Evolutionary conservation across 2,888 invertebrate species (phyloP).

Genomic region (Meteorus cinctellus): DNA sequence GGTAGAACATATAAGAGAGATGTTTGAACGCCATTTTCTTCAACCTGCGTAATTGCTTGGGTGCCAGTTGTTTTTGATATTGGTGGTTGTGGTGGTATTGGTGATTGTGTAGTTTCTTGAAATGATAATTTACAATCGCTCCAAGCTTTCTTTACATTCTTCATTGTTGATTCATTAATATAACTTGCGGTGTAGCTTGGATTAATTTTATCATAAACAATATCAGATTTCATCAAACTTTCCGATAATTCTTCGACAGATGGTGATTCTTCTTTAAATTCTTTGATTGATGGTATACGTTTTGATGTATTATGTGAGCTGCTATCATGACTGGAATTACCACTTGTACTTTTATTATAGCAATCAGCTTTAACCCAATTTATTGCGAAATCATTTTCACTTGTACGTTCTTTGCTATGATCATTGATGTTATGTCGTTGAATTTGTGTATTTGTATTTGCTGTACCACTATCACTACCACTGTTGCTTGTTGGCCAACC

Average conservation of each 20-base stretch:
- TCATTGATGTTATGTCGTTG: constrained; percentile 62
- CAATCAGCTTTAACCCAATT: constrained; percentile 70
- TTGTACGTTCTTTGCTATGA: constrained; percentile 52
- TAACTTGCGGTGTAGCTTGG: constrained; percentile 33
- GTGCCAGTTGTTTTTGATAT: constrained; percentile 63
- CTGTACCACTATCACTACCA: constrained; percentile 76
- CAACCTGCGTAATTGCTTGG: constrained; percentile 66
- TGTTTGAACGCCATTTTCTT: constrained; percentile 69
- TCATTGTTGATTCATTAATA: constrained; percentile 34
- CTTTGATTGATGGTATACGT: constrained; percentile 53
- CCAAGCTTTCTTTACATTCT: constrained; percentile 50
- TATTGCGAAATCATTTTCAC: constrained; percentile 68
- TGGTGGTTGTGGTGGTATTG: constrained; percentile 50
- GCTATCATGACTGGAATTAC: constrained; percentile 55
- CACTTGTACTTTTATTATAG: constrained; percentile 52
- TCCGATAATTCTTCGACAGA: constrained; percentile 75
- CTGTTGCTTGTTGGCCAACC: constrained; percentile 82
- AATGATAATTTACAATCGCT: constrained; percentile 16
- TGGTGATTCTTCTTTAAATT: constrained; percentile 75
- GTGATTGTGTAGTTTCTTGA: constrained; percentile 48
- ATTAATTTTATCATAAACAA: constrained; percentile 62
- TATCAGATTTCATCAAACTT: constrained; percentile 70
- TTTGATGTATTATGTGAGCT: constrained; percentile 58
- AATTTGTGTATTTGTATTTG: constrained; percentile 65
- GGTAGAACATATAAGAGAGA: constrained; percentile 66